These are phyloP conservation scores for Aurelia sp. DNA, from an alignment of 30 jellyfish, hydroid and myxozoan genomes.

Conservation along the genomic window DNA sequence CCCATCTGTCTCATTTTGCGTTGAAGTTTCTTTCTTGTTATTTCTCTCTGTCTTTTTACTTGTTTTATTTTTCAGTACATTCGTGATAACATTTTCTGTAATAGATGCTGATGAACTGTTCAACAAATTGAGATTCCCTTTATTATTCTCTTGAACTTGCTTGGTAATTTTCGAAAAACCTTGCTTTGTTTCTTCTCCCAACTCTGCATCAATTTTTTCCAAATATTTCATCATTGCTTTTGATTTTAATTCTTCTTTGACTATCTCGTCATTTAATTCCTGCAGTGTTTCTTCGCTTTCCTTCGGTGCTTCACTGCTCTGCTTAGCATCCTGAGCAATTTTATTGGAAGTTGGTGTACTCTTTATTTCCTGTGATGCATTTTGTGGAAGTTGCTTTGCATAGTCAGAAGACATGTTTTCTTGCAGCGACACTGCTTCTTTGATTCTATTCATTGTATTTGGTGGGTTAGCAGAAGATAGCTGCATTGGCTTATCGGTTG, in stretches of 20 bases:
- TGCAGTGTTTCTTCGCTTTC: conserved; percentile 16
- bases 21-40: not conserved
- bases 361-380: too few species aligned
- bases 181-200: conserved; percentile 25
- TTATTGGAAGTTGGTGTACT: too few species aligned
- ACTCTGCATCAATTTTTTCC: conserved; percentile 59
- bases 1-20: not conserved
- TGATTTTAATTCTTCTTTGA: conserved; percentile 49
- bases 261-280: conserved; percentile 41
- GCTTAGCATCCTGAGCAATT: too few species aligned
- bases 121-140: not conserved
- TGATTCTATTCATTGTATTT: too few species aligned
- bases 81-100: not conserved
- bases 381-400: too few species aligned
- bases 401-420: too few species aligned
- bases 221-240: conserved; percentile 48
- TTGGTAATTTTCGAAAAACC: not conserved
- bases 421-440: too few species aligned
- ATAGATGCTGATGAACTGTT: too few species aligned
- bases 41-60: too few species aligned
- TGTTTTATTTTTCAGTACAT: too few species aligned
- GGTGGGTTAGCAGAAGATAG: too few species aligned
- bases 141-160: not conserved
- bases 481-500: too few species aligned
- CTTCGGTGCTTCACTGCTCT: not conserved